Percentiles rank a stretch among this genome's conserved stretches.
phyloP scores from a whole-genome alignment of 2,888 invertebrate species.

The Elysia crispata region DNA sequence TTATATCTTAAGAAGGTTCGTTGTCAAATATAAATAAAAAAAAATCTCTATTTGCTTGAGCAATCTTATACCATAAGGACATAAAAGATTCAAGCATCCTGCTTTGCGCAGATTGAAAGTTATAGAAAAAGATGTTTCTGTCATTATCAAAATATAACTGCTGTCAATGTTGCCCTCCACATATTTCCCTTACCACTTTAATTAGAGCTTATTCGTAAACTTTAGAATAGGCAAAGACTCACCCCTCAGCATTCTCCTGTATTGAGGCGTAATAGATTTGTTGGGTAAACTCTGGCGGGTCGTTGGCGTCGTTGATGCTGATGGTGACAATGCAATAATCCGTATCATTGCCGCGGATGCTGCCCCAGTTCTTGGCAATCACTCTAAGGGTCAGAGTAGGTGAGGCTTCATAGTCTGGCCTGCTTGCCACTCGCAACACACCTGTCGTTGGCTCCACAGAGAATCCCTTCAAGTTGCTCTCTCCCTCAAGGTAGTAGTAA shows the following conservation, averaged over 20 bases:
- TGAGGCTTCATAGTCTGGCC: conserved; percentile 80
- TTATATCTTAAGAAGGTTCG: too few species aligned
- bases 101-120: too few species aligned
- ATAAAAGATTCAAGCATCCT: too few species aligned
- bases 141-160: too few species aligned
- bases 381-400: conserved; percentile 83
- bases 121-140: too few species aligned
- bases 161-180: too few species aligned
- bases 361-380: conserved; percentile 95
- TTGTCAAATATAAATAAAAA: too few species aligned
- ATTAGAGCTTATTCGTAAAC: too few species aligned
- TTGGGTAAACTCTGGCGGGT: conserved; percentile 94
- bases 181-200: too few species aligned
- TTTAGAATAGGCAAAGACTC: too few species aligned
- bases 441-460: conserved; percentile 89
- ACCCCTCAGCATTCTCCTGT: conserved; percentile 85
- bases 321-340: conserved; percentile 93
- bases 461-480: conserved; percentile 94
- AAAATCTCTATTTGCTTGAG: too few species aligned
- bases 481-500: conserved; percentile 94
- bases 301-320: conserved; percentile 96
- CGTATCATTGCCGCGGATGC: conserved; percentile 95
- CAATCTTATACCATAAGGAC: too few species aligned
- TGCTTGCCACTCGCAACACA: conserved; percentile 87
- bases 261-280: conserved; percentile 87